Evolutionary conservation across 2,113 vertebrate genomes (phyloP).

Genomic region (Prolemur simus): DNA sequence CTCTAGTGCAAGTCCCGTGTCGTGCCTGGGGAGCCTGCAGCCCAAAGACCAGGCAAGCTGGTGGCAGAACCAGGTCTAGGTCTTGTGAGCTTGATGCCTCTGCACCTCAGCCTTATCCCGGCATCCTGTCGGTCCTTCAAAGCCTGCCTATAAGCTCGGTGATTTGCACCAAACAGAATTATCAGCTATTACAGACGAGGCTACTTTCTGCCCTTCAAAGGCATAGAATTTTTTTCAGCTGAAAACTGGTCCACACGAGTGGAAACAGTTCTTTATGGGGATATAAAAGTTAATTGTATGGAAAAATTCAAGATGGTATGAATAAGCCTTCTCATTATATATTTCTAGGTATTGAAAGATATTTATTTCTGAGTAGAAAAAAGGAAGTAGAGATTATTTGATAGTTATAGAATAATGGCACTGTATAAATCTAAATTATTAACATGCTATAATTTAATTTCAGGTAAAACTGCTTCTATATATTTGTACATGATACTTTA

Average conservation of each 20-base stretch:
- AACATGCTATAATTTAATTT: background rate
- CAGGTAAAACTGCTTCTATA: background rate
- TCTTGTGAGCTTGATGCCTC: rapidly evolving
- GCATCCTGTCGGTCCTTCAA: rapidly evolving
- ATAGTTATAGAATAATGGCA: background rate
- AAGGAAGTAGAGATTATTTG: background rate
- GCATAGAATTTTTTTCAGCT: background rate
- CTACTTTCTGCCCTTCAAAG: background rate
- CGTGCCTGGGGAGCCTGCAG: rapidly evolving
- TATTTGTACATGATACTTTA: background rate
- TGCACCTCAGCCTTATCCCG: background rate
- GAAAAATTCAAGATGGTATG: constrained; percentile 3
- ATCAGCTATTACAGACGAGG: too few relatives aligned
- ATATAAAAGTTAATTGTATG: constrained; percentile 6
- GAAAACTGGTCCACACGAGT: background rate
- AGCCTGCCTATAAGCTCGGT: rapidly evolving
- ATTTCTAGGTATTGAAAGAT: constrained; percentile 11
- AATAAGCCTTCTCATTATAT: background rate
- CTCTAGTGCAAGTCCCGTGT: rapidly evolving
- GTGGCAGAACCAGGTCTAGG: rapidly evolving
- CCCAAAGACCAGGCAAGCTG: rapidly evolving
- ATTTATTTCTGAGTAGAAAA: background rate
- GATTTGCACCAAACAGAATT: background rate
- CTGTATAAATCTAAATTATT: background rate
- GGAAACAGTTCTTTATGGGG: background rate